These are phyloP conservation scores for Nannoperca australis DNA, from an alignment of 2,797 vertebrate genomes.

Conservation along the genomic window DNA sequence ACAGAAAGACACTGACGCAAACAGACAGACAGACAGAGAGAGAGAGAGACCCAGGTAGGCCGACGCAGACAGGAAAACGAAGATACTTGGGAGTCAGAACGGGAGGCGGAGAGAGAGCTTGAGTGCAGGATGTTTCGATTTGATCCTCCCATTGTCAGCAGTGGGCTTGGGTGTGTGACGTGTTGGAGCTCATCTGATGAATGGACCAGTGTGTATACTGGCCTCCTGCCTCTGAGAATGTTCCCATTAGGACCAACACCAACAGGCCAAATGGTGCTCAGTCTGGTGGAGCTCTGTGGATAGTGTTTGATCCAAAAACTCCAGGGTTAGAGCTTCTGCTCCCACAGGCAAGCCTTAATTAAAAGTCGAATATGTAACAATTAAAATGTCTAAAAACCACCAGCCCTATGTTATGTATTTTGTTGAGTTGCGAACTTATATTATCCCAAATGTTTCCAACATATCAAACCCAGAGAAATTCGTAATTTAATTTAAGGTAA, in stretches of 20 bases:
- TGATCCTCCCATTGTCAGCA: constrained; percentile 66
- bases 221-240: constrained; percentile 35
- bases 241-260: constrained; percentile 31
- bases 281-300: constrained; percentile 7
- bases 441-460: too few species aligned
- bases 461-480: too few species aligned
- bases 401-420: too few species aligned
- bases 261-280: constrained; percentile 16
- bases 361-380: neutral
- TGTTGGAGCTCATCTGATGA: constrained; percentile 46
- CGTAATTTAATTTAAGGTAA: too few species aligned
- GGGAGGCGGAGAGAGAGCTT: constrained; percentile 27
- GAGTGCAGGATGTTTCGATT: constrained; percentile 70
- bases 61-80: constrained; percentile 31
- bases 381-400: too few species aligned
- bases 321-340: constrained; percentile 5
- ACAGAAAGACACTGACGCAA: constrained; percentile 3
- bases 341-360: too few species aligned
- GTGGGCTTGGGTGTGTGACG: constrained; percentile 42
- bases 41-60: constrained; percentile 13
- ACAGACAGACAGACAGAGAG: neutral
- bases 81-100: constrained; percentile 25
- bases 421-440: too few species aligned
- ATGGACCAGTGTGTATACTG: constrained; percentile 48
- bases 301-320: constrained; percentile 11